Percentiles rank a stretch among this genome's conserved stretches.
phyloP scores from a whole-genome alignment of 2,888 invertebrate genomes.

The Stenoptilia bipunctidactyla region DNA sequence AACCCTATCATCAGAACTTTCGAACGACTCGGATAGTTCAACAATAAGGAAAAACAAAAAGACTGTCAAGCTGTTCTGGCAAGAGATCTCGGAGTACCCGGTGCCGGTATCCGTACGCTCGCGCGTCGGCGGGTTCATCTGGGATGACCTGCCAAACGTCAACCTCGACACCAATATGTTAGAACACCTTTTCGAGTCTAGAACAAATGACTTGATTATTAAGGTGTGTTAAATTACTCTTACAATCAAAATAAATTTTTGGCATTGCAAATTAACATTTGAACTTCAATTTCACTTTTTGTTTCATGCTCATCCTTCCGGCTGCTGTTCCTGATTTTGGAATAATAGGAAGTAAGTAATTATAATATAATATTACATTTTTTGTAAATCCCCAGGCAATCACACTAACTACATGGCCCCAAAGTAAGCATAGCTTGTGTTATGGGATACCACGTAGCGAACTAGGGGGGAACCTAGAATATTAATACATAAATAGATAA shows the following conservation, averaged over 20 bases:
- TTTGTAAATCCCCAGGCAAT: no score
- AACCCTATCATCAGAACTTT: constrained; percentile 35
- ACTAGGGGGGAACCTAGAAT: no score
- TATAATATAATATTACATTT: constrained; percentile 4
- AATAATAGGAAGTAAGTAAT: constrained; percentile 36
- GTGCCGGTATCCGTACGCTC: constrained; percentile 57
- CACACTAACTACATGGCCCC: no score
- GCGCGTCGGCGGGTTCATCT: constrained; percentile 81
- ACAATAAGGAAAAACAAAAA: constrained; percentile 90
- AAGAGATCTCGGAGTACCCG: constrained; percentile 88
- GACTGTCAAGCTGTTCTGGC: constrained; percentile 98
- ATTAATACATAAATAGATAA: no score
- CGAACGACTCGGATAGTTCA: constrained; percentile 54
- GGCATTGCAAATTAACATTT: no score
- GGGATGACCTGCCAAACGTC: constrained; percentile 91
- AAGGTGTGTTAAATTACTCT: constrained; percentile 78
- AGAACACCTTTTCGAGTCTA: constrained; percentile 96
- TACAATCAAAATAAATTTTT: no score
- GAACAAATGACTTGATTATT: constrained; percentile 93
- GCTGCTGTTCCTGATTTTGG: background rate
- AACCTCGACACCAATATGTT: constrained; percentile 91
- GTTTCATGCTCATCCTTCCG: constrained; percentile 1
- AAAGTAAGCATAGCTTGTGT: no score
- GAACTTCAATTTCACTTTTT: no score
- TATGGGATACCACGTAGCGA: no score